phyloP scores from a whole-genome alignment of 2,113 vertebrate species.

The Ceratotherium simum region DNA sequence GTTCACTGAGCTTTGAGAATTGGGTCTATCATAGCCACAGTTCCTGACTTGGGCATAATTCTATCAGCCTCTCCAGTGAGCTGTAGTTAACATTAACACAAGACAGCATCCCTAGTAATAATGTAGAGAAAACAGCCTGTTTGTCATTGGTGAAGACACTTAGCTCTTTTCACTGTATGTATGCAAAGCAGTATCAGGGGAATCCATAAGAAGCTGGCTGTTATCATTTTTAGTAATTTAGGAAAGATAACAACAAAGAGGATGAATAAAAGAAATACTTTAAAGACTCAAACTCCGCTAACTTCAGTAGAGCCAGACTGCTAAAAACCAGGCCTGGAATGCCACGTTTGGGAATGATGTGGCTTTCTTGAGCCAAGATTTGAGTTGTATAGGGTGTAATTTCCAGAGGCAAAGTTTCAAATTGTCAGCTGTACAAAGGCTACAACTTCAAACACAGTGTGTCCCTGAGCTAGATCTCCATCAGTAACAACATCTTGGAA shows the following conservation, averaged over 20 bases:
- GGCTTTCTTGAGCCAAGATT: conserved; percentile 10
- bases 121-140: neutral
- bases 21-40: neutral
- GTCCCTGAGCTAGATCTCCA: conserved; percentile 35
- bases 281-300: neutral
- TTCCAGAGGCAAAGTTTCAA: conserved; percentile 46
- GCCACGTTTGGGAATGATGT: neutral
- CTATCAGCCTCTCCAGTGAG: neutral
- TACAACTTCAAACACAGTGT: neutral
- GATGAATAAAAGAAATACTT: neutral
- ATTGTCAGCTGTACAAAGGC: conserved; percentile 43
- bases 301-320: neutral
- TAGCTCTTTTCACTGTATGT: neutral
- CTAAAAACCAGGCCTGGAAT: neutral
- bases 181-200: neutral
- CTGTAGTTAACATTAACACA: neutral
- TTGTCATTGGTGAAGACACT: neutral
- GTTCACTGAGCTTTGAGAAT: neutral
- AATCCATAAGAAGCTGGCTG: neutral
- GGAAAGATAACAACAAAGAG: neutral
- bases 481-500: conserved; percentile 61
- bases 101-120: neutral
- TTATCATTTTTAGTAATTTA: neutral
- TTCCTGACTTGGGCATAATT: neutral
- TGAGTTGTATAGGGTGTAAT: neutral